phyloP scores from a whole-genome alignment of 1,140 invertebrate genomes.

The Euschistus heros region DNA sequence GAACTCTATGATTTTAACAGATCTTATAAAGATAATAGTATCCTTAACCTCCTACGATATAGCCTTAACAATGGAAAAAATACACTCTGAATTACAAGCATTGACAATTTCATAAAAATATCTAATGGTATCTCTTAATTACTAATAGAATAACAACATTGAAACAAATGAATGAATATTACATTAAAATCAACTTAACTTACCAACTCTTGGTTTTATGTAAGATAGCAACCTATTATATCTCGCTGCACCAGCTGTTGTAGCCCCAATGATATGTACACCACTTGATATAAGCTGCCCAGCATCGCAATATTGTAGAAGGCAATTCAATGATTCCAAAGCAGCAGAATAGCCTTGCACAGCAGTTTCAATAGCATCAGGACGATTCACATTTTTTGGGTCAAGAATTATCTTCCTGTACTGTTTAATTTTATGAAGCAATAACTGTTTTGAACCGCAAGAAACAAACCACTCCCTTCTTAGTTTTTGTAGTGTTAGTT shows the following conservation, averaged over 20 bases:
- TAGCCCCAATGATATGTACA: constrained; percentile 52
- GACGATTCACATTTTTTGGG: neutral
- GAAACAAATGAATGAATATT: neutral
- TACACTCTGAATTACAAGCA: too few relatives aligned
- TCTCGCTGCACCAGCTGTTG: constrained; percentile 62
- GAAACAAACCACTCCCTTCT: neutral
- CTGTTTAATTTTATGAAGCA: neutral
- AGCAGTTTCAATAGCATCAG: neutral
- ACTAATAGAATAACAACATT: too few relatives aligned
- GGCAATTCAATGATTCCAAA: neutral
- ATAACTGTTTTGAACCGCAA: neutral
- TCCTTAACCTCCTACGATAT: too few relatives aligned
- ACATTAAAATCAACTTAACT: constrained; percentile 15
- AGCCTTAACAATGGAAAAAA: too few relatives aligned
- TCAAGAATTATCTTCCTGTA: neutral
- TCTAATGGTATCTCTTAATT: too few relatives aligned
- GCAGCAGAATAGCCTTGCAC: neutral
- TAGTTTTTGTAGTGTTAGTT: neutral
- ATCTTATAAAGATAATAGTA: too few relatives aligned
- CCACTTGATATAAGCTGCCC: neutral
- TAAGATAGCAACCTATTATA: constrained; percentile 47
- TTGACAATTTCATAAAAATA: too few relatives aligned
- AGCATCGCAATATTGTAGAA: neutral
- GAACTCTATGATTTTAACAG: too few relatives aligned
- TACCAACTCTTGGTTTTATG: constrained; percentile 49